Evolutionary conservation across 2,113 vertebrate species (phyloP).

Genomic region (Dipodomys spectabilis): DNA sequence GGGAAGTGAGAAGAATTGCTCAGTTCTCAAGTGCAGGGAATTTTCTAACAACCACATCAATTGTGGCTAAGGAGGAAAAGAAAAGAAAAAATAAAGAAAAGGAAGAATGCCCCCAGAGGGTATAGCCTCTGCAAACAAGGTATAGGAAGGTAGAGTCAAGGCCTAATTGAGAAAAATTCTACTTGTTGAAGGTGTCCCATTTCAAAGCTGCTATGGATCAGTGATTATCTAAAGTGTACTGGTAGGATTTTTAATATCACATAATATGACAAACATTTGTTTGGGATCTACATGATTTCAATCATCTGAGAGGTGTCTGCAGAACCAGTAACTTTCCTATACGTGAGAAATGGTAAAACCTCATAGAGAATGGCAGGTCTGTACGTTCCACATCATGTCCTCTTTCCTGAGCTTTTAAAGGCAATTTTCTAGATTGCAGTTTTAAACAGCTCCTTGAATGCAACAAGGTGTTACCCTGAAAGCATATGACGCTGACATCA

Average conservation of each 20-base stretch:
- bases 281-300: not conserved
- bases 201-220: conserved; percentile 40
- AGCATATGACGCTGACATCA: conserved; percentile 7
- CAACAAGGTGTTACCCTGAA: conserved; percentile 35
- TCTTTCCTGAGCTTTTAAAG: conserved; percentile 44
- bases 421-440: conserved; percentile 53
- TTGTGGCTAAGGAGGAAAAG: not conserved
- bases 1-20: not conserved
- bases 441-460: conserved; percentile 31
- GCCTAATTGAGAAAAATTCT: conserved; percentile 1
- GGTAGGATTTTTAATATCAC: not conserved
- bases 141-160: not conserved
- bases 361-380: not conserved
- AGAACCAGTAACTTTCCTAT: conserved; percentile 2
- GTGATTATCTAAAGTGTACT: not conserved
- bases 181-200: not conserved
- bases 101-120: not conserved
- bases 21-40: not conserved
- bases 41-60: not conserved
- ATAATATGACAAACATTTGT: not conserved
- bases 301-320: not conserved
- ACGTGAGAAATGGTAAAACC: not conserved
- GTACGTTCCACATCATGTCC: not conserved
- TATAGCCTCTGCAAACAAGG: not conserved
- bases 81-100: not conserved